These are phyloP conservation scores for Stenodera caucasica DNA, from an alignment of 2,888 invertebrate genomes.

Conservation along the genomic window DNA sequence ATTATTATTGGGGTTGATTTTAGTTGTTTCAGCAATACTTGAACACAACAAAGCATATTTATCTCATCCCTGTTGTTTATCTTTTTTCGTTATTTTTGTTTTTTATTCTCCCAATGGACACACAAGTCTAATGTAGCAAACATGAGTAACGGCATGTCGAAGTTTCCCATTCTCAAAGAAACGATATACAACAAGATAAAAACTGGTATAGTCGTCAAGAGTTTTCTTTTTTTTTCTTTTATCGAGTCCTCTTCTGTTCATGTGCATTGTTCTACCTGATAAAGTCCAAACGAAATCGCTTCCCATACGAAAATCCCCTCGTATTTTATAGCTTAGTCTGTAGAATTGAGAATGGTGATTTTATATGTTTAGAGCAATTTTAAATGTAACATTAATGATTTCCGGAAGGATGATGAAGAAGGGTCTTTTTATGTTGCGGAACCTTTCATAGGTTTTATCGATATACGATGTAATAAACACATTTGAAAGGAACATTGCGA, in stretches of 20 bases:
- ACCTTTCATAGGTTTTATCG: constrained; percentile 16
- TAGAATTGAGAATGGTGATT: neutral
- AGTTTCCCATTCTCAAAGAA: constrained; percentile 16
- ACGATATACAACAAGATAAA: constrained; percentile 22
- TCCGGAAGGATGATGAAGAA: constrained; percentile 1
- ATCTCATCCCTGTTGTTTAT: neutral
- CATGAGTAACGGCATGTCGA: constrained; percentile 21
- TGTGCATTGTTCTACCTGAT: constrained; percentile 1
- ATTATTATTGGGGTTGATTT: neutral
- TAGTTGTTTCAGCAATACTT: neutral
- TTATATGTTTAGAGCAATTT: constrained; percentile 12
- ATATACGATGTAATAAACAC: constrained; percentile 21
- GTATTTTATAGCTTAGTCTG: neutral
- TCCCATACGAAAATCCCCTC: neutral
- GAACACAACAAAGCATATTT: neutral
- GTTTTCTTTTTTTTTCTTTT: neutral
- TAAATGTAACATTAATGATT: neutral
- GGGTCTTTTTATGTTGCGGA: constrained; percentile 19
- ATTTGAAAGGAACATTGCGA: no score
- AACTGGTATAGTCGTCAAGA: constrained; percentile 10
- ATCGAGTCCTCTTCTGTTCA: neutral
- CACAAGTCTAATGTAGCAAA: constrained; percentile 17
- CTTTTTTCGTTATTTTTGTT: neutral
- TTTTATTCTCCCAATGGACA: neutral
- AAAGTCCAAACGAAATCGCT: neutral